These are phyloP conservation scores for Xiphydria camelus DNA, from an alignment of 2,888 invertebrate genomes.

Conservation along the genomic window DNA sequence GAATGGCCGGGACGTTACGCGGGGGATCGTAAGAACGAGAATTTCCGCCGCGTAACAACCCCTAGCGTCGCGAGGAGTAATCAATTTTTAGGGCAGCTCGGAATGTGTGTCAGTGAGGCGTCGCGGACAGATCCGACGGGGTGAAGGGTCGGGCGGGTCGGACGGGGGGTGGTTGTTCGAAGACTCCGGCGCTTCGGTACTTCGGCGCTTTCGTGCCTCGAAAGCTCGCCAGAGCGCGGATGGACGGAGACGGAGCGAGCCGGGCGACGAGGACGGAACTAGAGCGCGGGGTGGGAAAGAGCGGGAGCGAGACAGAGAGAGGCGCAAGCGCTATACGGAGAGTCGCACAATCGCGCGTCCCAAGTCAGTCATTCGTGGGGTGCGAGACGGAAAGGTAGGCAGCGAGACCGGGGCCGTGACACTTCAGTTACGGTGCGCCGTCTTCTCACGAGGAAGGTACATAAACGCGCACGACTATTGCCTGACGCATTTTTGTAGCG, in stretches of 20 bases:
- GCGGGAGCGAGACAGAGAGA: not conserved
- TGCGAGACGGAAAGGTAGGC: constrained; percentile 43
- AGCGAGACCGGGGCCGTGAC: not conserved
- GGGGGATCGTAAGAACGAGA: too few species aligned
- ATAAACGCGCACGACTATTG: not conserved
- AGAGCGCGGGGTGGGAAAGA: too few species aligned
- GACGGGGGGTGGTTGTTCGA: not conserved
- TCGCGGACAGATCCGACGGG: not conserved
- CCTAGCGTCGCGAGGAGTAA: too few species aligned
- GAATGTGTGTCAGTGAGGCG: too few species aligned
- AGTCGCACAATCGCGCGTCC: constrained; percentile 32
- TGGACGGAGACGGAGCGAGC: too few species aligned
- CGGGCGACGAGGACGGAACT: too few species aligned
- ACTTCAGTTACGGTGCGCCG: not conserved
- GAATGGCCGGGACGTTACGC: too few species aligned
- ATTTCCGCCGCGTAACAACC: too few species aligned
- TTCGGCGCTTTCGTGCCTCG: not conserved
- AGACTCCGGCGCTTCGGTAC: not conserved
- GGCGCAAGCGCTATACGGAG: constrained; percentile 35
- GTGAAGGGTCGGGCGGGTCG: not conserved
- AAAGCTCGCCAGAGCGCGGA: too few species aligned
- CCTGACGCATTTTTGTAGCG: too few species aligned
- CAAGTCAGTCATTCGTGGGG: constrained; percentile 50
- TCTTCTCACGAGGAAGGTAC: constrained; percentile 4
- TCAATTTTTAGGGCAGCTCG: too few species aligned